These are phyloP conservation scores for Brachyrhaphis roseni DNA, from an alignment of 2,797 vertebrate genomes.

Conservation along the genomic window DNA sequence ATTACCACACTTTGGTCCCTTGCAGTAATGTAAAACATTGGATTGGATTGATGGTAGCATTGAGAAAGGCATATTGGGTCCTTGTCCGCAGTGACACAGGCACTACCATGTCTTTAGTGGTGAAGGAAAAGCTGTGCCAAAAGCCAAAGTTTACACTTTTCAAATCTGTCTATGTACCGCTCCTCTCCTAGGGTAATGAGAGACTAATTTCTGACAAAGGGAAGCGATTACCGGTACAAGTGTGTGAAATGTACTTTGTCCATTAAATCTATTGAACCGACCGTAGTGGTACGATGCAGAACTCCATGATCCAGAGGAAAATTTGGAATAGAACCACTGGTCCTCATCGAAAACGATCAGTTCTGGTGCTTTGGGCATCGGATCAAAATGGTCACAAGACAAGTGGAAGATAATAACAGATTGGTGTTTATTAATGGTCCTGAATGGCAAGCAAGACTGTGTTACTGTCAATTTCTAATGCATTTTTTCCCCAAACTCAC, in stretches of 20 bases:
- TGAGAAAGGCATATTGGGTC: not conserved
- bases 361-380: not conserved
- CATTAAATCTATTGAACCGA: not conserved
- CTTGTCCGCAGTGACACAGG: not conserved
- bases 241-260: not conserved
- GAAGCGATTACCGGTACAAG: not conserved
- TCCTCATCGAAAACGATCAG: not conserved
- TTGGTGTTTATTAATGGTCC: not conserved
- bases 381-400: not conserved
- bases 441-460: not conserved
- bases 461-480: not conserved
- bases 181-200: not conserved
- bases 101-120: not conserved
- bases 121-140: not conserved
- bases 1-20: not conserved
- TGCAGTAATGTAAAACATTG: not conserved
- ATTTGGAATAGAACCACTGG: not conserved
- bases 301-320: not conserved
- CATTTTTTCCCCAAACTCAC: not conserved
- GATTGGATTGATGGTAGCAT: not conserved
- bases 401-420: not conserved
- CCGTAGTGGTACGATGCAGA: not conserved
- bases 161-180: not conserved
- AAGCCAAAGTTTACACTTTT: not conserved
- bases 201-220: not conserved